Evolutionary conservation across 53 echinoderm and acorn worm species (phyloP).

Genomic region (Actinopyga echinites): DNA sequence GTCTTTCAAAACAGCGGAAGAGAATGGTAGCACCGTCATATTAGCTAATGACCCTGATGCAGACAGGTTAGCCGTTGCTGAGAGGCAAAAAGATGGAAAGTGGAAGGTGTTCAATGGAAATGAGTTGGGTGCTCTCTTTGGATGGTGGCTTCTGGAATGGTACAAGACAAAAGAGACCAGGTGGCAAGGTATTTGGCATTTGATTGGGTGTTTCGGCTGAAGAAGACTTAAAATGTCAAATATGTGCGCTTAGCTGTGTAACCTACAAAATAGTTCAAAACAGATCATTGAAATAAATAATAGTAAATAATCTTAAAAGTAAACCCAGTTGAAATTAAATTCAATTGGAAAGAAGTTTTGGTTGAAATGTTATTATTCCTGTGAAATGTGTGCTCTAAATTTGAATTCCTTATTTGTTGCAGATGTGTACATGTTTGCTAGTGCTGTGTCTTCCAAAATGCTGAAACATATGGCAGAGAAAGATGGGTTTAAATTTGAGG

Average conservation of each 20-base stretch:
- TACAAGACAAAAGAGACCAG: constrained; percentile 41
- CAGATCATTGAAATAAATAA: no score
- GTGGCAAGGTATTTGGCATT: constrained; percentile 34
- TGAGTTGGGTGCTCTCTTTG: constrained; percentile 85
- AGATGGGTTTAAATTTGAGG: constrained; percentile 92
- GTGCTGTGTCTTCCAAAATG: constrained; percentile 96
- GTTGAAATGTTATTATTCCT: no score
- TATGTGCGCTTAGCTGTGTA: no score
- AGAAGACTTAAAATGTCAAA: not conserved
- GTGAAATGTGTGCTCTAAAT: not conserved
- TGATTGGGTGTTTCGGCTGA: not conserved
- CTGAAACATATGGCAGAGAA: constrained; percentile 70
- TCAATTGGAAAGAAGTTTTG: no score
- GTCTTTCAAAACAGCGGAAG: constrained; percentile 82
- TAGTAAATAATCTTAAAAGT: no score
- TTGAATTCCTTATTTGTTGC: not conserved
- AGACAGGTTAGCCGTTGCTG: constrained; percentile 88
- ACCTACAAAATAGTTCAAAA: no score
- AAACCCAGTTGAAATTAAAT: no score
- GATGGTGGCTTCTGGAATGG: constrained; percentile 83
- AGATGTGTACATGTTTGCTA: constrained; percentile 93
- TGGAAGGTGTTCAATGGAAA: constrained; percentile 98
- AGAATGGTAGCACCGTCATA: constrained; percentile 80
- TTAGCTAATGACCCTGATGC: constrained; percentile 97
- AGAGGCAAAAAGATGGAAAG: constrained; percentile 67